These are phyloP conservation scores for Microplitis manilae DNA, from an alignment of 2,888 invertebrate species.

Conservation along the genomic window DNA sequence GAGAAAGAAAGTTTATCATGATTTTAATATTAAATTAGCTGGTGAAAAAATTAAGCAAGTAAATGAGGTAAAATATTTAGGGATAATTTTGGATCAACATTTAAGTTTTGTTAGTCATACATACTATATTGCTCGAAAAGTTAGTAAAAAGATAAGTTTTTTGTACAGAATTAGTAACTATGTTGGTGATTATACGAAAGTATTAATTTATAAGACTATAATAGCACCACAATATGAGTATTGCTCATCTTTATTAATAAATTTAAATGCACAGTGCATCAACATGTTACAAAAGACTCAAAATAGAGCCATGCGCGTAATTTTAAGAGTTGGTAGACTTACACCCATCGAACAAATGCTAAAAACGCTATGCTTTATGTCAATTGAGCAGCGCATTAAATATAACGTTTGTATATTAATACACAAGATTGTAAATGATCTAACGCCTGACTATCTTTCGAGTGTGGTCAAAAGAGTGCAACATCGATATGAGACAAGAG, in stretches of 20 bases:
- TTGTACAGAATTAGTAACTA: constrained; percentile 4
- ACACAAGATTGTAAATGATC: constrained; percentile 3
- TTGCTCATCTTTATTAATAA: constrained; percentile 10
- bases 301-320: constrained; percentile 5
- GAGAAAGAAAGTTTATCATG: neutral
- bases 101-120: neutral
- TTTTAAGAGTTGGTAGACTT: neutral
- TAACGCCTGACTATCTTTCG: neutral
- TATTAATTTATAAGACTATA: constrained; percentile 11
- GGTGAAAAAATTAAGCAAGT: constrained; percentile 1
- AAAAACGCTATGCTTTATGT: neutral
- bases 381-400: neutral
- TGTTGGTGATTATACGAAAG: constrained; percentile 21
- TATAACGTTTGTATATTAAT: constrained; percentile 1
- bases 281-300: neutral
- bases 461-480: too few species aligned
- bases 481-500: too few species aligned
- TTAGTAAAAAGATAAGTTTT: constrained; percentile 1
- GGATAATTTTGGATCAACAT: neutral
- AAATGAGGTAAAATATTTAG: neutral
- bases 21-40: neutral
- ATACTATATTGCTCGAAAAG: constrained; percentile 4
- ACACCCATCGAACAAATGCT: neutral
- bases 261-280: constrained; percentile 9
- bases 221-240: constrained; percentile 18